Base-by-base conservation (phyloP, 2,113 vertebrate genomes). In the Hydrolagus affinis region DNA sequence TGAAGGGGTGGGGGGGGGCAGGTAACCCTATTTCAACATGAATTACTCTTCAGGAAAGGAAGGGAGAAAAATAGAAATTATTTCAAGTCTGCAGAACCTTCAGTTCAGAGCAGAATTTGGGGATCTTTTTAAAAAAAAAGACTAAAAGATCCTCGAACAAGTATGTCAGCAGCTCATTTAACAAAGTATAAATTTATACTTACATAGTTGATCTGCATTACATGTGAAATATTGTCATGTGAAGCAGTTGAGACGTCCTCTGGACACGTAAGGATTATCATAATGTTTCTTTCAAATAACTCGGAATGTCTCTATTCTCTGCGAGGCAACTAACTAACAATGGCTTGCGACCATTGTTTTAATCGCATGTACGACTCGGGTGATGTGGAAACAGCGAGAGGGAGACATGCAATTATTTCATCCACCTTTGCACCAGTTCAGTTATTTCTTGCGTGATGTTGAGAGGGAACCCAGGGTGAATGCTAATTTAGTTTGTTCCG, bases 341-440 rank as follows among this genome's bases (percentile, higher is more conserved):
- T 8, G 25, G 62, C 30, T 32, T 25, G 1, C 60, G 64, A 15
- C 21, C 64, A 83, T 83, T 83, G 44, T 6, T 44, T 44, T 44
- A 44, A 83, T 83, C 78, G 30, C 62, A 68, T 28, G 60, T 60
- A 78, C 19, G 11, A 64, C 57, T 17, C 28, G 23, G 62, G 15
- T 32, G 25, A 68, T 32, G 60, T 30, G 78, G 25, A 68, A 11
- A 68, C 17, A 14, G n/a, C n/a, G n/a, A n/a, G n/a, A n/a, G n/a
- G n/a, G 10, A 30, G 62, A 83, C 8, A 68, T 32, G 78, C 62
- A 32, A 83, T 83, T 66, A 83, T 66, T 83, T 83, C 32, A 60
- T 66, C 25, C 78, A 32, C 14, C 75, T 32, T 19, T 30, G 64
- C 60, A 32, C 66, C 77, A 83, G 59, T 60, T 83, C 28, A 11